Base-by-base conservation (phyloP, 2,797 vertebrate species). In the Austrolebias charrua region DNA sequence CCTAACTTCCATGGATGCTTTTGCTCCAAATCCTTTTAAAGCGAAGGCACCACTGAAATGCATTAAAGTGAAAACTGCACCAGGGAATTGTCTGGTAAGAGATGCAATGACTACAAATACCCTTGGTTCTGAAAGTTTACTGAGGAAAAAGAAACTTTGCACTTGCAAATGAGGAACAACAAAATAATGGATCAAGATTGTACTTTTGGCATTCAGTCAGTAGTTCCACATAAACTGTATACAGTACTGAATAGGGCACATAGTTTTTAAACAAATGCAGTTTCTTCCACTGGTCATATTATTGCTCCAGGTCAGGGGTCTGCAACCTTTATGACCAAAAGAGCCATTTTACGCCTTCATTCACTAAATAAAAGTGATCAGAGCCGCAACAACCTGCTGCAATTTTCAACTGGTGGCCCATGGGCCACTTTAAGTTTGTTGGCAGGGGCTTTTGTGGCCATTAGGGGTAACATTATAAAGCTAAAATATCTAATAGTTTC, bases 51-150 rank as follows among this genome's bases (percentile, higher is more conserved):
- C 45, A 55, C 49, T 72, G 54, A 55, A 69, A 47, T 65, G 52
- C 2, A 63, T 62, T 76, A 60, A 67, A 74, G 45, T 45, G 52
- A 59, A 79, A 35, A 44, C 20, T 61, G n/a, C 69, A 47, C 29
- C 28, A 16, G 55, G 18, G 42, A 52, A 61, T 44, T 18, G n/a
- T 13, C 44, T 63, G 53, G 33, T 57, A 62, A 71, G 62, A 60
- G 56, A 52, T 64, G 46, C 60, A 55, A 20, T 44, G 44, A 66
- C 49, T 44, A 51, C 35, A 38, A 71, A 49, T 46, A 33, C 69
- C 54, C 45, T 15, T 52, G 46, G 29, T 28, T 66, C 53, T 57
- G 33, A 60, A 59, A 15, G 45, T 18, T 69, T 49, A 18, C 24
- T 12, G 16, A 52, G 40, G 11, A 45, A 19, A 55, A 66, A 15